Base-by-base conservation (phyloP, 2,113 vertebrate genomes). In the Apteryx mantelli region DNA sequence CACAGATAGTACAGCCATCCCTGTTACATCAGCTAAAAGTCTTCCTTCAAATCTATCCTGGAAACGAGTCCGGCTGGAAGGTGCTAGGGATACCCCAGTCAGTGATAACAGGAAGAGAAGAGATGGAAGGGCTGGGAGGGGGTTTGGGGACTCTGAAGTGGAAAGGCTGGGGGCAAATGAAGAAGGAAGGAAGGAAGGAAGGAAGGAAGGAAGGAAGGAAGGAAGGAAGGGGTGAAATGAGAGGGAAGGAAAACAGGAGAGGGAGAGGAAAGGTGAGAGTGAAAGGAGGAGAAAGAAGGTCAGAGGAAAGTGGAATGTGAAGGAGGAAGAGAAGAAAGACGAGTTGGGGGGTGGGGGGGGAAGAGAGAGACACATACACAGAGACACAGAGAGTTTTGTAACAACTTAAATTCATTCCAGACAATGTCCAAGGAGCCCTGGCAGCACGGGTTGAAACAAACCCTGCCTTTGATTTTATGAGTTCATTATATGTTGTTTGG, bases 401-500 rank as follows among this genome's bases (percentile, higher is more conserved):
- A 97, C 93, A 97, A 90, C 91, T 86, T 94, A 96, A 97, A 97
- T 97, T 97, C 91, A 90, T 97, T 97, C 97, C 97, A 97, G 97
- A 97, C 97, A 96, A 97, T 96, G 96, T 97, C 96, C 96, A 93
- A 97, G 94, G 89, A 97, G 61, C 93, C 89, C 94, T 97, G 96
- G 96, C 94, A 97, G 94, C 95, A 95, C 15, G 94, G 82, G 94
- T 90, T 97, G 94, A 96, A 96, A 97, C 93, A 96, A 97, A 95
- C 95, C 89, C 96, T 96, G 95, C 94, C 97, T 96, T 96, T 96
- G 94, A 96, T 96, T 97, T 97, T 97, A 96, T 97, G 94, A 97
- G 96, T 96, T 96, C 91, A 95, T 97, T 97, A 95, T 97, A 97
- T 95, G 97, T 96, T 96, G 79, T 96, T 97, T 96, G 97, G 94